phyloP scores from a whole-genome alignment of 2,797 vertebrate species.

The Manis pentadactyla region DNA sequence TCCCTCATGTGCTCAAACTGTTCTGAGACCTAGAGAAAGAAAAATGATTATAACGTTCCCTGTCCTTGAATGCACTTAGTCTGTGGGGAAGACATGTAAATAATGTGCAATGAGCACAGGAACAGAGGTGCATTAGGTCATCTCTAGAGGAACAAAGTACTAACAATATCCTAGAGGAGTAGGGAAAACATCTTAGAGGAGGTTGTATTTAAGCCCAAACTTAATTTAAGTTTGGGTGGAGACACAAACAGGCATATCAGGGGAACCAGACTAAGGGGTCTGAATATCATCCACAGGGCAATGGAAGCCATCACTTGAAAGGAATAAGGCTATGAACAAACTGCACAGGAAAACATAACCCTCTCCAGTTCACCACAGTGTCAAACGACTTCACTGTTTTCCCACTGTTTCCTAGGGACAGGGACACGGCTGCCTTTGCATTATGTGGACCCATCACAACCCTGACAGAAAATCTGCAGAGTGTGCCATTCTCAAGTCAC shows the following conservation, averaged over 20 bases:
- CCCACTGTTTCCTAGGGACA: background rate
- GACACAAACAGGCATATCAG: background rate
- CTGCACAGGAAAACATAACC: background rate
- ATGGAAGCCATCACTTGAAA: background rate
- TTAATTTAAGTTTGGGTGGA: background rate
- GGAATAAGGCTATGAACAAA: background rate
- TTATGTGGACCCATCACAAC: no score
- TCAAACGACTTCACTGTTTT: background rate
- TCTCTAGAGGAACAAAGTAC: background rate
- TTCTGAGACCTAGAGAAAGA: background rate
- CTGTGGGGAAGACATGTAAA: background rate
- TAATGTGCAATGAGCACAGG: background rate
- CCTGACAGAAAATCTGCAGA: background rate
- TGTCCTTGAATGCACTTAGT: background rate
- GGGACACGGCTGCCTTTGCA: background rate
- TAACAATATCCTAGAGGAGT: background rate
- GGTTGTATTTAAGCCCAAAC: background rate
- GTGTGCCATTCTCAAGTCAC: rapidly evolving
- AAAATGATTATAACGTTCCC: background rate
- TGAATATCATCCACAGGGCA: background rate
- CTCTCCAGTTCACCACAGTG: background rate
- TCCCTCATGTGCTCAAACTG: background rate
- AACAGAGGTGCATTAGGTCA: background rate
- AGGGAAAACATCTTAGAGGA: background rate
- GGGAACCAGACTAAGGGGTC: background rate